Base-by-base conservation (phyloP, 2,888 invertebrate species). In the Cheilosia vulpina region DNA sequence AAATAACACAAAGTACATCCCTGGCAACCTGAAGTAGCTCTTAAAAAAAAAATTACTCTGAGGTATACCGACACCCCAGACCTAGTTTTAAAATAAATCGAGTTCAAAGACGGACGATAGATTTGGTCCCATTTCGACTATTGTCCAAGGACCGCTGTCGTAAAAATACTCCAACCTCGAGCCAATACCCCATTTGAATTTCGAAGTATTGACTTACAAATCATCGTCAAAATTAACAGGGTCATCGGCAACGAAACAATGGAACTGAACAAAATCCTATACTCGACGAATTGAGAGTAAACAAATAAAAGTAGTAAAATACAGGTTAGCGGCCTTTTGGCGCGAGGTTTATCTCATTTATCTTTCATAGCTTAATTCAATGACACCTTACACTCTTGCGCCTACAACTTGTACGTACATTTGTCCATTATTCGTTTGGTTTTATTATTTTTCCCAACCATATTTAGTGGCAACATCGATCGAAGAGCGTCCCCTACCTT, bases 391-490 rank as follows among this genome's bases (percentile, higher is more conserved):
- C 53, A 55, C 34, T 34, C 3, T 11, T 34, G 34, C 3, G 11
- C 34, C 1, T 38, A 13, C 38, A 38, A 38, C 38, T 9, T 38
- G n/a, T n/a, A 57, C 45, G 17, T 0, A 21, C 58, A 65, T 66
- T 65, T 62, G 9, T 9, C 9, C 31, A 9, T 31, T 38, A 9
- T 31, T 24, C 34, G 15, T n/a, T 38, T 15, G 13, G 4, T 24
- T 41, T 24, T 41, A 7, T 19, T 38, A 3, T 31, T 15, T 7
- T 0, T 9, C 15, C 41, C 58, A 47, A 15, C 21, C 4, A 15
- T 15, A 52, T 3, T 24, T 87, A 92, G 92, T 92, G 92, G 92
- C 92, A 92, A 88, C 89, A 89, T 47, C 88, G 91, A 78, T 90
- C 92, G 41, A 92, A 91, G 87, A 92, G 91, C 87, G 84, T 88